Evolutionary conservation across 2,113 vertebrate species (phyloP).

Genomic region (Forbesichthys agassizii): DNA sequence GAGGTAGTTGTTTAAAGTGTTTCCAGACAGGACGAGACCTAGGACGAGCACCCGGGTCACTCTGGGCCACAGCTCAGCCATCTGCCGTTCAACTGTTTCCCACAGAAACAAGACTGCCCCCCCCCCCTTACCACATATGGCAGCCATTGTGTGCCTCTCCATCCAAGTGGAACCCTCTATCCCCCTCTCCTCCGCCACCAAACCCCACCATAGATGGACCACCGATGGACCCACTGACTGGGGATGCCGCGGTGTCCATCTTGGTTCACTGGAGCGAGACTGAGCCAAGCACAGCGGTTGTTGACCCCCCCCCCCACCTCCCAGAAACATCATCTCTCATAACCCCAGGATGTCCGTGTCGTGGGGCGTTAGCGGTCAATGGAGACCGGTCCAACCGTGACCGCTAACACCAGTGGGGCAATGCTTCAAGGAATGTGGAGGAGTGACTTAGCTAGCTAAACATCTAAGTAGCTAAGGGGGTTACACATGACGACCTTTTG

Average conservation of each 20-base stretch:
- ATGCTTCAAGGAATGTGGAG: constrained; percentile 1
- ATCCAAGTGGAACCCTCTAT: constrained; percentile 26
- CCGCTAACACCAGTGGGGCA: constrained; percentile 3
- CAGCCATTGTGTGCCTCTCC: constrained; percentile 29
- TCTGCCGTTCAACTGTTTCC: constrained; percentile 41
- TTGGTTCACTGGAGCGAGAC: constrained; percentile 23
- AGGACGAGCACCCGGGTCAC: neutral
- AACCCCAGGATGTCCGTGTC: constrained; percentile 21
- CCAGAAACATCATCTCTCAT: constrained; percentile 13
- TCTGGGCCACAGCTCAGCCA: constrained; percentile 29
- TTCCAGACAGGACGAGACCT: constrained; percentile 12
- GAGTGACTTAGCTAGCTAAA: too few species aligned
- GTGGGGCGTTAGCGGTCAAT: constrained; percentile 9
- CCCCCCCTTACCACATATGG: neutral
- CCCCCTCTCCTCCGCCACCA: neutral
- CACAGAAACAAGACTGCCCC: constrained; percentile 16
- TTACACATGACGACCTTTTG: neutral
- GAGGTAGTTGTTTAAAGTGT: too few species aligned
- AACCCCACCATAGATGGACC: neutral
- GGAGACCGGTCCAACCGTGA: constrained; percentile 22
- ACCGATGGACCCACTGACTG: constrained; percentile 10
- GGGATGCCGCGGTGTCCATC: constrained; percentile 20
- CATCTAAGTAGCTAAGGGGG: neutral
- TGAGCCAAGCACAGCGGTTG: constrained; percentile 6
- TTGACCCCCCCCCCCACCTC: neutral